Base-by-base conservation (phyloP, 1,140 invertebrate species). In the Gonatopus flavifemur region DNA sequence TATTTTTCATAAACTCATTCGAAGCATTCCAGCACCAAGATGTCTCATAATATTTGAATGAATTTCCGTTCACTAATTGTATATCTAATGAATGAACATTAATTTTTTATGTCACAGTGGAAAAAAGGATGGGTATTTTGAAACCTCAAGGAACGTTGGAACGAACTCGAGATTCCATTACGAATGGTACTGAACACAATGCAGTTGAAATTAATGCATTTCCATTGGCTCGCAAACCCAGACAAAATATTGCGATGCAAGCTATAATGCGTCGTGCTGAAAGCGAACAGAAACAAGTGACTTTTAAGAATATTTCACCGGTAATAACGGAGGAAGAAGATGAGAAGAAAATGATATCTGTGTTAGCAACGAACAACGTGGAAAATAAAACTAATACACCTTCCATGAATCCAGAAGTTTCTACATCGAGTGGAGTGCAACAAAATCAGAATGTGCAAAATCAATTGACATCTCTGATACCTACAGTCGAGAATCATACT, bases 221-320 rank as follows among this genome's bases (percentile, higher is more conserved):
- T 10, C 53, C 65, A 0, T 45, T 57, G 0, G 48, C 63, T 63
- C 58, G 76, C 52, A 66, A 80, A 74, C 63, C 76, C 52, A 66
- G 86, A 63, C 80, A 84, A 49, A 89, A 89, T 70, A 83, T 88
- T 42, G 88, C 86, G 1, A 84, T 92, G 79, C 88, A 90, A 65
- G 87, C 88, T 49, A 87, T 88, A 59, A 83, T 87, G 77, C 64
- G 69, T 13, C 66, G 71, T 6, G 71, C 69, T 1, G 72, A 75
- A 35, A 72, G 57, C 0, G 72, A 75, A 15, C 72, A 75, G 10
- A 74, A 74, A 41, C 72, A 74, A 57, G 71, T 74, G 15, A 72
- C 70, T 1, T 74, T 74, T n/a, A 71, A 70, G 28, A 74, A 74
- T 25, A 35, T 71, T 1, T 71, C 72, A 1, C 72, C 72, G 0